Conservation (phyloP, 2,888 invertebrate species). For the Cacoxenus indagator region DNA sequence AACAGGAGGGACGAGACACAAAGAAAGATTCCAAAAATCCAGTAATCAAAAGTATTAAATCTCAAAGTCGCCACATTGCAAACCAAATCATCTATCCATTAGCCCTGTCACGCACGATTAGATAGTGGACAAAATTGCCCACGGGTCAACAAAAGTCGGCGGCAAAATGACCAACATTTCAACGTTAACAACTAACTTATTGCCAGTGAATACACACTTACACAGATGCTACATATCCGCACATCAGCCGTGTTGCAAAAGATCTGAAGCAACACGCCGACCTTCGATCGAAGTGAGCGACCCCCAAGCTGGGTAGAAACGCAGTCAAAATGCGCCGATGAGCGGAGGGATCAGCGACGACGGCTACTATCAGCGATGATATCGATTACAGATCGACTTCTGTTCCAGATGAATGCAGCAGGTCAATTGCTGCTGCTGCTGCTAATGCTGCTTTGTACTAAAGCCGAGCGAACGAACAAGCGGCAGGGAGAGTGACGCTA, state of each 20-base stretch:
- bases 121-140: neutral
- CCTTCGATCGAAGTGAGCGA: conserved; percentile 31
- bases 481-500: neutral
- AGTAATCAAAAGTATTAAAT: neutral
- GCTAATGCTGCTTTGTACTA: neutral
- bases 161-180: conserved; percentile 25
- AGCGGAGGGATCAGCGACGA: neutral
- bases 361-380: conserved; percentile 27
- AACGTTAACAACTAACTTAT: conserved; percentile 26
- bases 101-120: neutral
- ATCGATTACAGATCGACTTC: conserved; percentile 65
- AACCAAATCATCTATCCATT: neutral
- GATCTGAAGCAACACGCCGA: conserved; percentile 44
- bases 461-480: neutral
- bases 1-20: too few species aligned
- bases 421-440: conserved; percentile 51
- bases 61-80: neutral
- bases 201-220: conserved; percentile 9
- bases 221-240: neutral
- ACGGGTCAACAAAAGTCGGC: neutral
- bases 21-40: too few species aligned
- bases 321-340: conserved; percentile 1
- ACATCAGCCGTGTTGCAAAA: conserved; percentile 27
- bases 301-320: conserved; percentile 25
- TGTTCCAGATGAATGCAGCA: conserved; percentile 41